Conservation (phyloP, 2,797 vertebrate species). For the Chelonia mydas region DNA sequence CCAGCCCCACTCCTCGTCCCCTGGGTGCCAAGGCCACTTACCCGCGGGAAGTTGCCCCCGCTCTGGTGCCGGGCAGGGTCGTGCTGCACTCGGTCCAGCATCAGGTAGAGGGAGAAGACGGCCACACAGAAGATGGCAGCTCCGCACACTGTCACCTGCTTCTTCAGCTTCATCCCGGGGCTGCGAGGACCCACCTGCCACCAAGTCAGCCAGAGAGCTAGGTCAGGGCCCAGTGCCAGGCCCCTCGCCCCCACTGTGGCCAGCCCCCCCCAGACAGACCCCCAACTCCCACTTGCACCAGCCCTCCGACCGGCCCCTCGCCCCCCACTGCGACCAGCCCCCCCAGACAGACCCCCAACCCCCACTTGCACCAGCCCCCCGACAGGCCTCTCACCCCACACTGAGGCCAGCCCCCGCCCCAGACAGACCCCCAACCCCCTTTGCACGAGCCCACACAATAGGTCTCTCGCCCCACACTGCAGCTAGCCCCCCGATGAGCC, state of each 20-base stretch:
- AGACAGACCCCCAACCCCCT: no score
- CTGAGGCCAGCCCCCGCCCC: no score
- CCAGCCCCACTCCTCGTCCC: no score
- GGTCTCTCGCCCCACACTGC: no score
- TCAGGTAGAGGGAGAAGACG: slow-evolving; percentile 98
- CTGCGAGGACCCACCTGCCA: slow-evolving; percentile 22
- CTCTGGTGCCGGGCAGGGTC: slow-evolving; percentile 91
- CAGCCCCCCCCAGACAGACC: neutral
- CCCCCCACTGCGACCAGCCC: no score
- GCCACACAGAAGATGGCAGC: slow-evolving; percentile 99
- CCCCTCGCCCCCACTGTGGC: neutral
- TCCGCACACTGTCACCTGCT: slow-evolving; percentile 97
- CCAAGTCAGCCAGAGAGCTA: neutral
- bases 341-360: no score
- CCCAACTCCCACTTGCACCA: neutral
- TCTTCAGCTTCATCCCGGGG: slow-evolving; percentile 95
- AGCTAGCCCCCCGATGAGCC: neutral
- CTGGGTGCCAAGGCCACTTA: slow-evolving; percentile 74
- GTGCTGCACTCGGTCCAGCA: slow-evolving; percentile 98
- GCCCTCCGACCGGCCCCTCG: no score
- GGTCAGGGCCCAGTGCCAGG: neutral
- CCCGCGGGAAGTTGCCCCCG: slow-evolving; percentile 96
- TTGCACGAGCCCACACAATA: no score
- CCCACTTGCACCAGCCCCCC: no score
- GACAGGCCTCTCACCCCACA: neutral